Base-by-base conservation (phyloP, 1,140 invertebrate genomes). In the Dolichoris vasculosae region DNA sequence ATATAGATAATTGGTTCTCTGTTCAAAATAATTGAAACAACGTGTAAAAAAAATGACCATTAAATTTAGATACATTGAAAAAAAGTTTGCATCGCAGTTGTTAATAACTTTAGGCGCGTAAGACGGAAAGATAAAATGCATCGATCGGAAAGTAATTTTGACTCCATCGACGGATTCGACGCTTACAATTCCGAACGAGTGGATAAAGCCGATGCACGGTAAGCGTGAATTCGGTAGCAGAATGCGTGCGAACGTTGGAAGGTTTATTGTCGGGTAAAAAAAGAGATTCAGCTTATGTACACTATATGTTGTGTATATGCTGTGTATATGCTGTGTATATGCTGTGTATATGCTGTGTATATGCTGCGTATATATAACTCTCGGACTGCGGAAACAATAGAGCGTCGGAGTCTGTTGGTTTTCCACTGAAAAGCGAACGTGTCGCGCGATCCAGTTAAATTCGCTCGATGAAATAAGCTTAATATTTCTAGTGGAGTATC, bases 181-280 rank as follows among this genome's bases (percentile, higher is more conserved):
- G 20, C 35, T 67, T 67, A 67, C 26, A 67, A 67, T 32, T 32
- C 30, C 30, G 8, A 30, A 67, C 11, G 1, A 73, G 6, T 73
- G n/a, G 38, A 43, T 38, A 3, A 73, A 43, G 17, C 6, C 20
- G 6, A 51, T 17, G 2, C 15, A 17, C 15, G 15, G 48, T 51
- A 51, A 23, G 69, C 23, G 15, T 73, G 69, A 8, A 73, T 73
- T 11, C 38, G 38, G 1, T 73, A 38, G 0, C 9, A 59, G 2
- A 73, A 43, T 73, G 81, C 73, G 83, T 85, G 73, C 67, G 78
- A 87, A 86, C 84, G 83, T 86, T 86, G 76, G 11, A 15, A 30
- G 59, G 1, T 80, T 80, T 46, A 71, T 82, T 82, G 67, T 51
- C 64, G 6, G 4, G 23, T 51, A 51, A 43, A 69, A 81, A 82